Conservation (phyloP, 2,113 vertebrate species). For the Coturnix japonica region DNA sequence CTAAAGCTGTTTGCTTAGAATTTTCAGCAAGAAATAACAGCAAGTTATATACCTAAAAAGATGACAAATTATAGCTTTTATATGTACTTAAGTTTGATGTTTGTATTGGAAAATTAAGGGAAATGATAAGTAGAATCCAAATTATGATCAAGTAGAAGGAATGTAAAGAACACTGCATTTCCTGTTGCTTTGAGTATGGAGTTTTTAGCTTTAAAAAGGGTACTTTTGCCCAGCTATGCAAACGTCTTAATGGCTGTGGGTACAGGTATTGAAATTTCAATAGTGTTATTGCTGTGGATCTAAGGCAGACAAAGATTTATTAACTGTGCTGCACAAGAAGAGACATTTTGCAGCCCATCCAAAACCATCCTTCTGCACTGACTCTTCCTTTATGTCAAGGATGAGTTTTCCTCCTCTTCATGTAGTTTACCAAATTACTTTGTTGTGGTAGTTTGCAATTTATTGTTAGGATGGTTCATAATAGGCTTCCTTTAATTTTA, state of each 20-base stretch:
- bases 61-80: neutral
- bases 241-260: neutral
- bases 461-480: neutral
- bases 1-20: neutral
- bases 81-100: neutral
- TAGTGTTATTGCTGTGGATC: accelerated
- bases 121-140: neutral
- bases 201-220: neutral
- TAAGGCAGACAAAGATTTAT: neutral
- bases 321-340: neutral
- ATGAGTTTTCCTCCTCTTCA: neutral
- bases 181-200: neutral
- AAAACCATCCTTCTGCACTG: conserved; percentile 10
- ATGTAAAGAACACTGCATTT: neutral
- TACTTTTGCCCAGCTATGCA: neutral
- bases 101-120: neutral
- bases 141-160: neutral
- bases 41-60: neutral
- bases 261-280: neutral
- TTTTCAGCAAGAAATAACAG: neutral
- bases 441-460: neutral
- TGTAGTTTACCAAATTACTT: neutral
- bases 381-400: neutral
- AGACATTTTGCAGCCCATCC: neutral
- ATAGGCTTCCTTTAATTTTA: neutral